A percentile compares a stretch with the other conserved stretches of the same genome.
phyloP scores from a whole-genome alignment of 2,888 invertebrate species.

The Pinctada fucata region DNA sequence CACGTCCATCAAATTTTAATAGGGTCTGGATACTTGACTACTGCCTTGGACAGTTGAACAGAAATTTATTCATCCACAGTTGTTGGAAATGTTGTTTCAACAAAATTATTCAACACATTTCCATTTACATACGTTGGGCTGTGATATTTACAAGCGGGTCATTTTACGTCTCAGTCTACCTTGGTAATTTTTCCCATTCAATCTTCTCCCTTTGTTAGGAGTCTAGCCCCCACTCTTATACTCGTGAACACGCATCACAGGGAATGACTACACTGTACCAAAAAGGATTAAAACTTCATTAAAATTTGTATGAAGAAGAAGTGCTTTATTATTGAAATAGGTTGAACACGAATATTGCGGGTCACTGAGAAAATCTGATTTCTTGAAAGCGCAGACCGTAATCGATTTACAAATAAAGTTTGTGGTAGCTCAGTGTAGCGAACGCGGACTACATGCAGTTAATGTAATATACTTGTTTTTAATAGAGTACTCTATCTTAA shows the following conservation, averaged over 20 bases:
- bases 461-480: background rate
- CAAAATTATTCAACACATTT: no score
- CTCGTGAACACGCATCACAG: slow-evolving; percentile 1
- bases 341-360: background rate
- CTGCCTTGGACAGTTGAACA: no score
- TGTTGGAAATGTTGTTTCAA: no score
- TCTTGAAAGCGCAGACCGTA: background rate
- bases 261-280: background rate
- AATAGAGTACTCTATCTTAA: background rate
- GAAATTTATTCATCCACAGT: no score
- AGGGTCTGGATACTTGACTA: no score
- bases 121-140: no score
- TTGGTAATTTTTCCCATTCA: background rate
- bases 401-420: background rate
- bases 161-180: no score
- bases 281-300: slow-evolving; percentile 4
- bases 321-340: background rate
- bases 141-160: no score
- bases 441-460: background rate
- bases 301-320: background rate
- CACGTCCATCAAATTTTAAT: no score
- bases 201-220: background rate
- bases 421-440: background rate
- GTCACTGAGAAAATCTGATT: slow-evolving; percentile 1
- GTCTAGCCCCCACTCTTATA: background rate